phyloP scores from a whole-genome alignment of 2,113 vertebrate species.

The Alethe castanea region DNA sequence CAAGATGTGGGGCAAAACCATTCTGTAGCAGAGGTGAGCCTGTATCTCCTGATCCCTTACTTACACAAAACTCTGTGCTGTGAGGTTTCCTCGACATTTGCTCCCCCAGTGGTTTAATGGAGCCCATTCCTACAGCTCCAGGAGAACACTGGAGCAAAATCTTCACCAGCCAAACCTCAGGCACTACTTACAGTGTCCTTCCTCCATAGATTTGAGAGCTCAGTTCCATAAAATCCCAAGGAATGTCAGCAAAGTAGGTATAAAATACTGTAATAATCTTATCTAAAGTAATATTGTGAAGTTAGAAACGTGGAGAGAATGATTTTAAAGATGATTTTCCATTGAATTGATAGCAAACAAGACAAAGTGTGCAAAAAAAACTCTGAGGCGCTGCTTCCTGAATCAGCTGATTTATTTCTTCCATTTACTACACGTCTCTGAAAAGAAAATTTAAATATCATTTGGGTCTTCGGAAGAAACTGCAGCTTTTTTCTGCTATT shows the following conservation, averaged over 20 bases:
- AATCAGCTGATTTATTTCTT: not conserved
- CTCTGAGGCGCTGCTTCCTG: not conserved
- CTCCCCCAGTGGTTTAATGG: not conserved
- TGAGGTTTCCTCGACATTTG: accelerated
- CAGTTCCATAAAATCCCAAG: not conserved
- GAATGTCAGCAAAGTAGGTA: not conserved
- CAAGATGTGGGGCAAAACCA: not conserved
- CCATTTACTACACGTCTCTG: not conserved
- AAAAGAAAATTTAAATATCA: not conserved
- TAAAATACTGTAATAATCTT: not conserved
- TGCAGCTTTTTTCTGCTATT: not conserved
- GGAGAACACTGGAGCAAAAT: not conserved
- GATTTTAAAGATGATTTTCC: not conserved
- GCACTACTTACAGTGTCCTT: not conserved
- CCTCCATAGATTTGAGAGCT: not conserved
- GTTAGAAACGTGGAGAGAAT: not conserved
- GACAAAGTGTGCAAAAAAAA: not conserved
- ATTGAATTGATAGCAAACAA: not conserved
- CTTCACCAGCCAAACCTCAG: not conserved
- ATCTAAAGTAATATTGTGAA: not conserved
- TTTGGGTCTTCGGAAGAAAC: not conserved
- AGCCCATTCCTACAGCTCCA: not conserved
- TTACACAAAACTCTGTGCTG: not conserved
- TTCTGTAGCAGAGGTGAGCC: not conserved
- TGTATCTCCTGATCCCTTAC: not conserved